Evolutionary conservation across 1,140 invertebrate genomes (phyloP).

Genomic region (Heterodera schachtii): DNA sequence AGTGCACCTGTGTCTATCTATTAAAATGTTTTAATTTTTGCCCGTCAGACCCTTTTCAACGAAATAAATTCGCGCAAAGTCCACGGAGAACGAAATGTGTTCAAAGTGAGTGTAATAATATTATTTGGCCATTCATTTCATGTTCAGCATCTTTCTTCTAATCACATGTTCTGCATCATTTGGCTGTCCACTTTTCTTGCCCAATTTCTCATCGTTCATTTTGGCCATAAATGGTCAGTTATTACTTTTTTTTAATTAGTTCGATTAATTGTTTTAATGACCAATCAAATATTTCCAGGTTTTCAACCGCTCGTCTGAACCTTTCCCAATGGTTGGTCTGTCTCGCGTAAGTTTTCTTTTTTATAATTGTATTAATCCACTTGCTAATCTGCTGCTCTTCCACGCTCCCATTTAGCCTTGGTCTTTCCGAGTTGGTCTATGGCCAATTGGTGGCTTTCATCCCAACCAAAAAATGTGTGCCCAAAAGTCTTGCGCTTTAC

Average conservation of each 20-base stretch:
- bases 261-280: not conserved
- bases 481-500: slow-evolving; percentile 72
- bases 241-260: not conserved
- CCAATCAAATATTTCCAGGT: not conserved
- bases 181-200: slow-evolving; percentile 89
- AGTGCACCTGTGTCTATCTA: too few species aligned
- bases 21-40: too few species aligned
- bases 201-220: slow-evolving; percentile 92
- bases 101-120: slow-evolving; percentile 43
- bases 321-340: slow-evolving; percentile 98
- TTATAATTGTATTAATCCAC: not conserved
- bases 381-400: too few species aligned
- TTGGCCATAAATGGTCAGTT: slow-evolving; percentile 92
- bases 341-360: slow-evolving; percentile 71
- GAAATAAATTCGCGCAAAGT: slow-evolving; percentile 99
- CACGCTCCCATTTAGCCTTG: slow-evolving; percentile 71
- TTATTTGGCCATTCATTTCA: not conserved
- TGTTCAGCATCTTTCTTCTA: slow-evolving; percentile 83
- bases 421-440: slow-evolving; percentile 82
- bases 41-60: slow-evolving; percentile 86
- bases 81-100: slow-evolving; percentile 96
- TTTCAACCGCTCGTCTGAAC: slow-evolving; percentile 77
- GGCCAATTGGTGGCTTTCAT: slow-evolving; percentile 78
- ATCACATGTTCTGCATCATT: slow-evolving; percentile 97
- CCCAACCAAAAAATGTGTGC: slow-evolving; percentile 84